Percentiles rank a stretch among this genome's conserved stretches.
Conservation (phyloP, 1,140 invertebrate genomes). For the Brachionus rubens region DNA sequence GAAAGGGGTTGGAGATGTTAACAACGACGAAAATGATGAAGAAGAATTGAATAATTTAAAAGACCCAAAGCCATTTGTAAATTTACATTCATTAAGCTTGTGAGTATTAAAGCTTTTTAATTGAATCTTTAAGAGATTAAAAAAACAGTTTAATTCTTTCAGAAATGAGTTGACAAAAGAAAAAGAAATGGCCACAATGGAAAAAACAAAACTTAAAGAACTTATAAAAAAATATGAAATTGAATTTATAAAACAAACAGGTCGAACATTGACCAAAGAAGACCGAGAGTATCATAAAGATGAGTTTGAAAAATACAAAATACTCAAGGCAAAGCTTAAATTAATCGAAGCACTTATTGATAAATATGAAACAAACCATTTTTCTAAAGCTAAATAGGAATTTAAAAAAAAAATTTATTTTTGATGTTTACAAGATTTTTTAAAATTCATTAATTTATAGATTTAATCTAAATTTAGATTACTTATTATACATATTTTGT, state of each 20-base stretch:
- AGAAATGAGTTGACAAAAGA: constrained; percentile 23
- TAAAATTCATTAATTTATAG: not conserved
- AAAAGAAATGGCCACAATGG: constrained; percentile 7
- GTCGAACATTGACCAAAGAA: constrained; percentile 17
- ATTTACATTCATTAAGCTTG: constrained; percentile 9
- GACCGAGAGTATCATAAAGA: constrained; percentile 34
- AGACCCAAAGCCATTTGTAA: not conserved
- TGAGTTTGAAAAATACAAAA: constrained; percentile 45
- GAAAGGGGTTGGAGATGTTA: constrained; percentile 12
- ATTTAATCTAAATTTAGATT: too few relatives aligned
- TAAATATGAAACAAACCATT: constrained; percentile 32
- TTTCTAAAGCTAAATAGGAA: constrained; percentile 22
- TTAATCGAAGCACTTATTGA: constrained; percentile 16
- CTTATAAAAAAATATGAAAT: constrained; percentile 36
- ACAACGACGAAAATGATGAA: constrained; percentile 32
- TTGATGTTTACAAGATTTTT: not conserved
- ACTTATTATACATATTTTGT: too few relatives aligned
- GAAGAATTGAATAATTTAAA: not conserved
- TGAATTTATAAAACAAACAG: constrained; percentile 13
- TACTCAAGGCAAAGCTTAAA: constrained; percentile 13
- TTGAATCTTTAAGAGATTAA: not conserved
- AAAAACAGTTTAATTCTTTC: not conserved
- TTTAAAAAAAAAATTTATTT: not conserved
- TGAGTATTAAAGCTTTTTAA: not conserved
- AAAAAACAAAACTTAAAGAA: constrained; percentile 43